These are phyloP conservation scores for Caradrina clavipalpis DNA, from an alignment of 2,888 invertebrate genomes.

Conservation along the genomic window DNA sequence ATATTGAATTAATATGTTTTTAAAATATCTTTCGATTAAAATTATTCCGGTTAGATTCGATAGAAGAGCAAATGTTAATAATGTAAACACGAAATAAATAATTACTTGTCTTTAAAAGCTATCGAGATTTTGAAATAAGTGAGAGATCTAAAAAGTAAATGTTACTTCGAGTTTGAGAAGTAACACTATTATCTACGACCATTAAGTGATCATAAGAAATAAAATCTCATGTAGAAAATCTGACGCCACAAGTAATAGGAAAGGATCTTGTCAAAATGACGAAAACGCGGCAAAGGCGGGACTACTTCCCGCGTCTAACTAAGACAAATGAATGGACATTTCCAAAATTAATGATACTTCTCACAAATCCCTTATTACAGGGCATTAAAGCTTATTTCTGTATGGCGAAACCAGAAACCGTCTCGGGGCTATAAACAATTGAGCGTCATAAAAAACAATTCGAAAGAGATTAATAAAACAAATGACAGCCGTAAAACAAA, in stretches of 20 bases:
- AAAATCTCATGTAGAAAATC: conserved; percentile 61
- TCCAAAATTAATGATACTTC: conserved; percentile 28
- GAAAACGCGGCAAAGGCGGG: conserved; percentile 81
- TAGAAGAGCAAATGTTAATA: neutral
- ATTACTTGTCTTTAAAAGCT: neutral
- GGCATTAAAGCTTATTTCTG: conserved; percentile 20
- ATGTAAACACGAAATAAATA: neutral
- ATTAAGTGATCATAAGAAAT: conserved; percentile 42
- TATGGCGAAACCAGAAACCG: neutral
- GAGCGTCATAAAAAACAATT: neutral
- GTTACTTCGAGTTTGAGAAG: neutral
- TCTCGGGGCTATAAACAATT: neutral
- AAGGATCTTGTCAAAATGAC: conserved; percentile 71
- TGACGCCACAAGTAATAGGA: conserved; percentile 66
- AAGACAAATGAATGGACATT: conserved; percentile 77
- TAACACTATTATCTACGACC: neutral
- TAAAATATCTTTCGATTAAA: too few species aligned
- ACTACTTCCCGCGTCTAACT: conserved; percentile 67
- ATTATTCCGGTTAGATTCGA: too few species aligned
- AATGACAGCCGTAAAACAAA: conserved; percentile 23
- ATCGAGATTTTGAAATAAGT: neutral
- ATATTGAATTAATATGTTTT: too few species aligned
- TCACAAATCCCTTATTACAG: conserved; percentile 23
- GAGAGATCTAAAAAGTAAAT: conserved; percentile 15
- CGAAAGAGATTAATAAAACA: conserved; percentile 51